phyloP scores from a whole-genome alignment of 2,797 vertebrate species.

The Ciconia nigra region DNA sequence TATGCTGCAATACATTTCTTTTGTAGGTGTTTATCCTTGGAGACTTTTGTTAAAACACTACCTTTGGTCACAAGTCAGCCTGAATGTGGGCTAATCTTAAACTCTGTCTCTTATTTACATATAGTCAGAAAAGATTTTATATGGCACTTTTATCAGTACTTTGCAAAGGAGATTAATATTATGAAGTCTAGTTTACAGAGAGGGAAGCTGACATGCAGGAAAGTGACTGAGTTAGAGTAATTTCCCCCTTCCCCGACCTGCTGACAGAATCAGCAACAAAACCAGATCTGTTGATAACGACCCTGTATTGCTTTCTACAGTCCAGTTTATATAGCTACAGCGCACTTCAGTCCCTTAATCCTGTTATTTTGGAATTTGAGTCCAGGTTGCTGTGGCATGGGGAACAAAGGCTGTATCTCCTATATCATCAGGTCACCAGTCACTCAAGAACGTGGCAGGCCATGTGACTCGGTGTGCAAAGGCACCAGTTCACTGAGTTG shows the following conservation, averaged over 20 bases:
- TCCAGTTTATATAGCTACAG: neutral
- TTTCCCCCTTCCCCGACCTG: neutral
- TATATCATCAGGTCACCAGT: neutral
- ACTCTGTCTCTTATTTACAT: neutral
- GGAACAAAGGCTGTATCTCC: neutral
- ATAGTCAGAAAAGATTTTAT: neutral
- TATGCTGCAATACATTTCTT: neutral
- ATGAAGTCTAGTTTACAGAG: neutral
- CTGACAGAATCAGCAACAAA: neutral
- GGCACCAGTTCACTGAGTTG: neutral
- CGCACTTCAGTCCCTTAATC: neutral
- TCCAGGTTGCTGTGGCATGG: neutral
- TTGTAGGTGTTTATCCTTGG: neutral
- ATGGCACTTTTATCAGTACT: neutral
- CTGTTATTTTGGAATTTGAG: neutral
- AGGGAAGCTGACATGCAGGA: neutral
- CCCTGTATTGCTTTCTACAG: neutral
- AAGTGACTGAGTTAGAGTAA: neutral
- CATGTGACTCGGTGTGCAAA: neutral
- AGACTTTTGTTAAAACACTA: neutral
- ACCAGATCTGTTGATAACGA: neutral
- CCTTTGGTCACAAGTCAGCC: neutral
- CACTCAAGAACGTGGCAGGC: neutral
- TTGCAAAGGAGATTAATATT: neutral
- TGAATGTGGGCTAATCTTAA: neutral